Conservation (phyloP, 2,797 vertebrate genomes). For the Leptodactylus fallax region DNA sequence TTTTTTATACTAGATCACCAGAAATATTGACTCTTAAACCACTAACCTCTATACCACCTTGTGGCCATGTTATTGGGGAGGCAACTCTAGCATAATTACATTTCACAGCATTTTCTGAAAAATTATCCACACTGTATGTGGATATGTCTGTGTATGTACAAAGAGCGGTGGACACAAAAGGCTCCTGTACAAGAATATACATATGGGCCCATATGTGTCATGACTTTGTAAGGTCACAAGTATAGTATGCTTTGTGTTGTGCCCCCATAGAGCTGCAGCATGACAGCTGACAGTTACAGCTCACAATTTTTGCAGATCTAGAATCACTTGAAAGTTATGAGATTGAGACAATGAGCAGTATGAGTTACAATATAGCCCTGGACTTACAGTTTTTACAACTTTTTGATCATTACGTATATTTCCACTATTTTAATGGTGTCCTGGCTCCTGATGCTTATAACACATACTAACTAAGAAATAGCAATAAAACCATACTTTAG, state of each 20-base stretch:
- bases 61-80: too few species aligned
- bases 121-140: too few species aligned
- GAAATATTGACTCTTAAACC: too few species aligned
- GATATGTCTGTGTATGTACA: too few species aligned
- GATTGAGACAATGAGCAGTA: not conserved
- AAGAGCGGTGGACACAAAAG: too few species aligned
- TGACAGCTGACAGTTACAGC: not conserved
- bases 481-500: conserved; percentile 22
- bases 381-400: not conserved
- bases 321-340: not conserved
- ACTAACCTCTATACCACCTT: too few species aligned
- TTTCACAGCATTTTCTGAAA: too few species aligned
- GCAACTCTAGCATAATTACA: too few species aligned
- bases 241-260: not conserved
- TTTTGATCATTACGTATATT: conserved; percentile 6
- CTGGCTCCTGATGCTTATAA: conserved; percentile 11
- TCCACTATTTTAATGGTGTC: not conserved
- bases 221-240: not conserved
- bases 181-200: too few species aligned
- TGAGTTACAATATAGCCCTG: not conserved
- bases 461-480: conserved; percentile 16
- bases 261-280: not conserved
- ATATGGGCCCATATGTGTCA: too few species aligned
- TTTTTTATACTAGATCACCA: too few species aligned
- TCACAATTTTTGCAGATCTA: not conserved